A percentile compares a stretch with the other conserved stretches of the same genome.
phyloP scores from a whole-genome alignment of 2,113 vertebrate genomes.

The Pyrgilauda ruficollis region DNA sequence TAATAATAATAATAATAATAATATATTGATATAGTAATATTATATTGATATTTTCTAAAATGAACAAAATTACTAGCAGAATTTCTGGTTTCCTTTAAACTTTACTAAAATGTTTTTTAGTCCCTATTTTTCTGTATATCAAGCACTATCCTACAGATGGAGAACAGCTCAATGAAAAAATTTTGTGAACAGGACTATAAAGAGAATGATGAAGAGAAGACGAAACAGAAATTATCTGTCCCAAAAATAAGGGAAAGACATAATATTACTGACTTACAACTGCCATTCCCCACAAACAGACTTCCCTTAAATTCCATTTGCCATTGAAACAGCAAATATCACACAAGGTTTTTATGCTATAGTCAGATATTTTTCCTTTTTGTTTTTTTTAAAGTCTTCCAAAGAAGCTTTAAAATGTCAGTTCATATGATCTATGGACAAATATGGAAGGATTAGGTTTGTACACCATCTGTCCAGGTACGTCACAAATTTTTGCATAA shows the following conservation, averaged over 20 bases:
- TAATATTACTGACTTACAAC: background rate
- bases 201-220: background rate
- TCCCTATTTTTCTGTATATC: background rate
- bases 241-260: background rate
- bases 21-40: too few relatives aligned
- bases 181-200: background rate
- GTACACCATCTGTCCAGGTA: background rate
- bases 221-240: background rate
- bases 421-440: background rate
- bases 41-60: background rate
- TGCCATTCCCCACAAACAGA: background rate
- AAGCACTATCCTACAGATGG: background rate
- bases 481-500: background rate
- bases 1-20: too few relatives aligned
- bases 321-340: background rate
- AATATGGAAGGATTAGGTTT: background rate
- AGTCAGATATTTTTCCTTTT: background rate
- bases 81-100: background rate
- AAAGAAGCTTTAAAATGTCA: background rate
- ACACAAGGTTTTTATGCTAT: background rate
- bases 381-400: background rate
- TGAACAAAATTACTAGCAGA: background rate
- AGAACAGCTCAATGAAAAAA: background rate
- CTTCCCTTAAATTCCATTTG: background rate
- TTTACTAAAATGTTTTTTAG: background rate